Evolutionary conservation across 1,140 invertebrate genomes (phyloP), one percentile per base, ranked within the genome.

Genomic region (Drosophila leontia): DNA sequence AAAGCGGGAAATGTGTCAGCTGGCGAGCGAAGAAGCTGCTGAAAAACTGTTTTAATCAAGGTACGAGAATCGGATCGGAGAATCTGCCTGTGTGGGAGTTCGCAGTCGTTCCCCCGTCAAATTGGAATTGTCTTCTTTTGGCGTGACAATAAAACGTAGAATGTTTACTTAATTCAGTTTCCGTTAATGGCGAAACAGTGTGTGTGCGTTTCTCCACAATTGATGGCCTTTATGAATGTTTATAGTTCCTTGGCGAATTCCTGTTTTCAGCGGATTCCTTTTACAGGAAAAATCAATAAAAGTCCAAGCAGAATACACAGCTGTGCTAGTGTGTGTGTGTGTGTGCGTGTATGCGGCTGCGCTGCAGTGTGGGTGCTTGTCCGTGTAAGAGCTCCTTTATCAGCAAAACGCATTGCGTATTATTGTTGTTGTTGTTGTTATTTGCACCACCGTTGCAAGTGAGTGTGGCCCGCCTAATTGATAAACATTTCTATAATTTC

Each of bases 281-380:
- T 57, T 76, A 76, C 84, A 90, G 85, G 85, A 88, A 90, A 88
- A 88, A 88, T 88, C 85, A 85, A 88, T 88, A 88, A 88, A 81
- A 41, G 68, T 81, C 78, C 72, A 88, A 84, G 69, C 77, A 69
- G 74, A 77, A 87, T 64, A 71, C 57, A 58, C 37, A 44, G 42
- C 44, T 68, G 44, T 59, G 48, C n/a, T 5, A 29, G 69, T 50
- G 41, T 41, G 15, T 48, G 48, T 56, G 44, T 70, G 44, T 32
- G 62, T 47, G 53, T 47, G 41, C 55, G 48, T 59, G 51, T 37
- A 42, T 69, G 79, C 78, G 77, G 41, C 63, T 84, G 81, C 80
- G 64, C 70, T 61, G 41, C 35, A 62, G 42, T 69, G 48, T 41
- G 44, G 56, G 63, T 70, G 41, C 41, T 42, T 42, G 15, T 7